Conservation (phyloP, 2,888 invertebrate genomes). For the Candidula unifasciata region DNA sequence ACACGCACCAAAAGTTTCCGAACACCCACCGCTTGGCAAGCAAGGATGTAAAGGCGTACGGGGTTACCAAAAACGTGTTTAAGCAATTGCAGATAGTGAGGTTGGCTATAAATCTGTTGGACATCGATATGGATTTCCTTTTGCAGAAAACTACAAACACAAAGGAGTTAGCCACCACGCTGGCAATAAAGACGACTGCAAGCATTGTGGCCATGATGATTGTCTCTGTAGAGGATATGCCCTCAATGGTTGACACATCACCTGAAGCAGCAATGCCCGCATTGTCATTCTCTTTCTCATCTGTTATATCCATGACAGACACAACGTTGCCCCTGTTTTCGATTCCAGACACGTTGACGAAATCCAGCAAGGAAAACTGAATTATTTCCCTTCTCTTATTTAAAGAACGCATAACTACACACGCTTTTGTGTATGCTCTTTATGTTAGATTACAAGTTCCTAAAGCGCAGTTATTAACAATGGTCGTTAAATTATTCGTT, state of each 20-base stretch:
- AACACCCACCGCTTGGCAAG: constrained; percentile 73
- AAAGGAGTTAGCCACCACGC: constrained; percentile 85
- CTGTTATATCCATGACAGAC: not conserved
- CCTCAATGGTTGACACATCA: too few relatives aligned
- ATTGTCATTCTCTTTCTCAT: not conserved
- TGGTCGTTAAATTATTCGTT: too few relatives aligned
- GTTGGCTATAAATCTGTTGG: constrained; percentile 84
- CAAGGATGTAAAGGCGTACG: constrained; percentile 77
- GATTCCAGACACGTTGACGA: not conserved
- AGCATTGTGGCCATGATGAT: constrained; percentile 62
- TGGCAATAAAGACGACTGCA: constrained; percentile 74
- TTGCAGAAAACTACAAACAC: constrained; percentile 87
- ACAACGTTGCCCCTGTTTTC: not conserved
- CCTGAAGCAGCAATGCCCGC: not conserved
- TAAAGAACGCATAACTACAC: not conserved
- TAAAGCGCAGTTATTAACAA: too few relatives aligned
- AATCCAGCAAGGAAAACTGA: not conserved
- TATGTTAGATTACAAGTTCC: too few relatives aligned
- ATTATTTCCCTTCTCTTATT: not conserved
- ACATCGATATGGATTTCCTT: constrained; percentile 86
- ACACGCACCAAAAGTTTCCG: constrained; percentile 78
- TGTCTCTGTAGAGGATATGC: constrained; percentile 55
- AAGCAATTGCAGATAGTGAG: constrained; percentile 80
- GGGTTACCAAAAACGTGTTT: constrained; percentile 79
- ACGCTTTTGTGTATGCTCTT: too few relatives aligned